Percentiles rank a stretch among this genome's conserved stretches.
Conservation (phyloP, 2,888 invertebrate species). For the Amorpha juglandis region DNA sequence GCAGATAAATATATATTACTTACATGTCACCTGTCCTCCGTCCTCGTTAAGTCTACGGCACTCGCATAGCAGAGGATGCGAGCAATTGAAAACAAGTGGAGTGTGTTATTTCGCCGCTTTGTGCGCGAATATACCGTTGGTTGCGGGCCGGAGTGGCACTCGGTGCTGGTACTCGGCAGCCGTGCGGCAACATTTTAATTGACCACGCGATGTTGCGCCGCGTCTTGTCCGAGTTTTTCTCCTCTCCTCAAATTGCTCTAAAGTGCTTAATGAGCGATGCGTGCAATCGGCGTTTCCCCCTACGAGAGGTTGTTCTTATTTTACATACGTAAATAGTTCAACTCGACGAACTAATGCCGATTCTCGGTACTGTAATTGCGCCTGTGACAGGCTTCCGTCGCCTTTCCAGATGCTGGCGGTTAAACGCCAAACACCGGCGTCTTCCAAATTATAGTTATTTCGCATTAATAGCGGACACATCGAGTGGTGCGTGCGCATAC, state of each 20-base stretch:
- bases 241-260: constrained; percentile 80
- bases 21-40: constrained; percentile 40
- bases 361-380: constrained; percentile 83
- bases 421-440: constrained; percentile 68
- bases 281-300: constrained; percentile 83
- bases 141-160: constrained; percentile 45
- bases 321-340: constrained; percentile 84
- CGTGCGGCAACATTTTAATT: constrained; percentile 80
- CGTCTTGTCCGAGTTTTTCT: constrained; percentile 80
- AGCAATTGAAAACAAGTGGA: constrained; percentile 66
- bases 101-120: constrained; percentile 55
- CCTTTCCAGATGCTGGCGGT: constrained; percentile 71
- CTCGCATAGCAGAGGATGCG: constrained; percentile 70
- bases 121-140: constrained; percentile 56
- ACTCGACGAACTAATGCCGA: constrained; percentile 80
- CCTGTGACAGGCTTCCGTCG: constrained; percentile 83
- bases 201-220: constrained; percentile 80
- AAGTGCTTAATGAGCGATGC: constrained; percentile 85
- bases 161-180: constrained; percentile 59
- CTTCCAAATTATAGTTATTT: constrained; percentile 80
- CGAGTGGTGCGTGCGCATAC: constrained; percentile 70
- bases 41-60: constrained; percentile 49
- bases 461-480: constrained; percentile 76
- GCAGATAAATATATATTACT: not conserved
- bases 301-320: constrained; percentile 80